Conservation (phyloP, 2,797 vertebrate genomes). For the Myiothlypis chrysogaster region DNA sequence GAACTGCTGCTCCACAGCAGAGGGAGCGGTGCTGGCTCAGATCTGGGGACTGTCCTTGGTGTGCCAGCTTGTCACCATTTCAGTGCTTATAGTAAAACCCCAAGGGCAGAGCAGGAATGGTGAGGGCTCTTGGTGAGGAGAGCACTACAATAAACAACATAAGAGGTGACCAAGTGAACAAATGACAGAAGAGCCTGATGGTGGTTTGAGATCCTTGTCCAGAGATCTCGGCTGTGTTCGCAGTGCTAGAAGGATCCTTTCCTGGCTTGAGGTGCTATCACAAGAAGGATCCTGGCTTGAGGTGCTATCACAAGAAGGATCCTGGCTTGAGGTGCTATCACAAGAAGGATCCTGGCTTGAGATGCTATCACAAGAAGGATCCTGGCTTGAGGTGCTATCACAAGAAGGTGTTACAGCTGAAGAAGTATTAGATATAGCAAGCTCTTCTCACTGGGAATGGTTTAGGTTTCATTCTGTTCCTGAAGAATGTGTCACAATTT, state of each 20-base stretch:
- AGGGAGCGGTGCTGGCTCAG: neutral
- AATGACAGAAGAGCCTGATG: neutral
- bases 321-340: neutral
- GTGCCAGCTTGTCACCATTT: neutral
- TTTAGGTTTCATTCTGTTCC: neutral
- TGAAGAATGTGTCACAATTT: neutral
- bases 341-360: too few relatives aligned
- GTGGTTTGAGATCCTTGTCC: neutral
- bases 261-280: neutral
- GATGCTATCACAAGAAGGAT: too few relatives aligned
- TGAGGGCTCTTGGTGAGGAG: neutral
- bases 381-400: neutral
- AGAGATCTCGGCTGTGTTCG: neutral
- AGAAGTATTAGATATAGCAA: neutral
- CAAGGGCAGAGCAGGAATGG: neutral
- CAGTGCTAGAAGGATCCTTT: neutral
- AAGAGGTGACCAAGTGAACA: neutral
- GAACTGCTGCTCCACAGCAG: neutral
- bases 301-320: neutral
- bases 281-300: neutral
- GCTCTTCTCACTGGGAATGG: neutral
- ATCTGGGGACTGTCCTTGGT: neutral
- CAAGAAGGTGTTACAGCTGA: neutral
- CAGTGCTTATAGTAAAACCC: neutral
- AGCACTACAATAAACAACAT: neutral